A percentile compares a stretch with the other conserved stretches of the same genome.
Evolutionary conservation across 2,888 invertebrate species (phyloP).

Genomic region (Cosmorhoe ocellata): DNA sequence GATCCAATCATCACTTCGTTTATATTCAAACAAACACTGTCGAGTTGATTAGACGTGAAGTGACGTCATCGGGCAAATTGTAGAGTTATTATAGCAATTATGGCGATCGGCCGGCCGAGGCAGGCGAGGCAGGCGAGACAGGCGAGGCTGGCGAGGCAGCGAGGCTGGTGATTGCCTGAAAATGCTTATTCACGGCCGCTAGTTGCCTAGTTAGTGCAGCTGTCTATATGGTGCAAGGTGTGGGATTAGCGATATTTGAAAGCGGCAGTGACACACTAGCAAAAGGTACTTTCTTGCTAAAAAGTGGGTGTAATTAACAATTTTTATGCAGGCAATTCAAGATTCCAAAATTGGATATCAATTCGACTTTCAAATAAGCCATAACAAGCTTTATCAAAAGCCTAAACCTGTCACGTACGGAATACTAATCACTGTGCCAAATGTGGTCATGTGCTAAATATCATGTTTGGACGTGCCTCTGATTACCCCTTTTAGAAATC

Average conservation of each 20-base stretch:
- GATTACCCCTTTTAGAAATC: too few relatives aligned
- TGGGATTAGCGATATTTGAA: slow-evolving; percentile 10
- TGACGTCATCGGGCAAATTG: slow-evolving; percentile 33
- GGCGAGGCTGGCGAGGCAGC: slow-evolving; percentile 19
- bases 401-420: too few relatives aligned
- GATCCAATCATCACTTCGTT: slow-evolving; percentile 40
- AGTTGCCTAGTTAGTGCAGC: slow-evolving; percentile 72
- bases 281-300: too few relatives aligned
- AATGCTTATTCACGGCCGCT: slow-evolving; percentile 74
- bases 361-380: too few relatives aligned
- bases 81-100: slow-evolving; percentile 38
- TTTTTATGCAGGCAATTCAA: too few relatives aligned
- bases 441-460: too few relatives aligned
- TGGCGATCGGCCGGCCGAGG: slow-evolving; percentile 13
- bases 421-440: too few relatives aligned
- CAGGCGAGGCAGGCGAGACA: slow-evolving; percentile 24
- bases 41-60: slow-evolving; percentile 32
- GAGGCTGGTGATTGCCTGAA: slow-evolving; percentile 53
- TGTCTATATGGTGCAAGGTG: slow-evolving; percentile 36
- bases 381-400: too few relatives aligned
- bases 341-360: too few relatives aligned
- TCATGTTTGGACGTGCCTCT: too few relatives aligned
- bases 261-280: too few relatives aligned
- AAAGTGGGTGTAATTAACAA: too few relatives aligned
- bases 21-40: slow-evolving; percentile 44